Evolutionary conservation across 2,888 invertebrate genomes (phyloP).

Genomic region (Ectemnius cavifrons): DNA sequence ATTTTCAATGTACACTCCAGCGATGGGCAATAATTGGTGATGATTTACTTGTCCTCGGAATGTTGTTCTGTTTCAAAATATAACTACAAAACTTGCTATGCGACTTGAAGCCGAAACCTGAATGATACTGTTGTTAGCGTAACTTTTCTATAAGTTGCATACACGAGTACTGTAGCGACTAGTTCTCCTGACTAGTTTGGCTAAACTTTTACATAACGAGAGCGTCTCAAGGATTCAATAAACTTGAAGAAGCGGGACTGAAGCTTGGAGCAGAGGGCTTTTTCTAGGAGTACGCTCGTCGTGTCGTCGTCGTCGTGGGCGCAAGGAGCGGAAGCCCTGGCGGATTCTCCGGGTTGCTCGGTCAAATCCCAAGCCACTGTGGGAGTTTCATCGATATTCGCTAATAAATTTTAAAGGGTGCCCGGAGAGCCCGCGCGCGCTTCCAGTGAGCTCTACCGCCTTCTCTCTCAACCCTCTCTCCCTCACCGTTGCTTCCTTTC

Average conservation of each 20-base stretch:
- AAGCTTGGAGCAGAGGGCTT: not conserved
- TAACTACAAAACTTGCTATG: no score
- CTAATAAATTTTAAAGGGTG: conserved; percentile 62
- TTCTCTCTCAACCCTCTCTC: no score
- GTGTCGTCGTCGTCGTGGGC: conserved; percentile 10
- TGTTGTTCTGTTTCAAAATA: no score
- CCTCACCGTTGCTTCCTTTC: no score
- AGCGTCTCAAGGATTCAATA: conserved; percentile 40
- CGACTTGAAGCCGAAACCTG: no score
- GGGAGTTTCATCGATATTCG: conserved; percentile 70
- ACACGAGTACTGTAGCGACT: no score
- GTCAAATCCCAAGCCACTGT: conserved; percentile 38
- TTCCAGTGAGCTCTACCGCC: no score
- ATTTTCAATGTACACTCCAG: no score
- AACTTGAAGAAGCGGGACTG: conserved; percentile 25
- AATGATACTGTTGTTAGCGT: no score
- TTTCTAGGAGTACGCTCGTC: conserved; percentile 22
- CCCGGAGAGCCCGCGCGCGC: conserved; percentile 22
- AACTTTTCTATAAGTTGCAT: no score
- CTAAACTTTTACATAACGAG: not conserved
- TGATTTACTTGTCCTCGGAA: no score
- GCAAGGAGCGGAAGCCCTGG: not conserved
- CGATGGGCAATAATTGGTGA: no score
- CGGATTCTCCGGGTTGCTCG: conserved; percentile 5
- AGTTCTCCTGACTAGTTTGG: not conserved